These are phyloP conservation scores for Thinocorus orbignyianus DNA, from an alignment of 2,113 vertebrate genomes.

Conservation along the genomic window DNA sequence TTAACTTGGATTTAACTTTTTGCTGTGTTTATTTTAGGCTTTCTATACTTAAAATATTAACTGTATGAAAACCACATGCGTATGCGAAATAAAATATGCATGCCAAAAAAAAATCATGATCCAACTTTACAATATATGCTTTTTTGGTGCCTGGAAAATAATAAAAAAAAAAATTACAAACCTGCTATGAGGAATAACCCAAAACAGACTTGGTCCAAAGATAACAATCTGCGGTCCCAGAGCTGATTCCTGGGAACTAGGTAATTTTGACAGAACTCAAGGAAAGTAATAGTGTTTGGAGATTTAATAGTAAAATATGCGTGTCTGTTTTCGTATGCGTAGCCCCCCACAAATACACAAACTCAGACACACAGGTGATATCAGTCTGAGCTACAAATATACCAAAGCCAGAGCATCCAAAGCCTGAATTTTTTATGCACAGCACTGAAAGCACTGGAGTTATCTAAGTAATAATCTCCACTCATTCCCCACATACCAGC, in stretches of 20 bases:
- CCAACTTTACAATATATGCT: neutral
- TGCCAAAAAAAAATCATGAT: neutral
- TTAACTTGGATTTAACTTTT: conserved; percentile 26
- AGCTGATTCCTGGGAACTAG: neutral
- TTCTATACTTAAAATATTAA: conserved; percentile 57
- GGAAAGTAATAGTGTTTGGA: neutral
- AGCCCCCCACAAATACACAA: neutral
- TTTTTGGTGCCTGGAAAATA: neutral
- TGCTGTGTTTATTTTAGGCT: conserved; percentile 25
- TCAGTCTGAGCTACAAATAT: neutral
- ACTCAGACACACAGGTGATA: neutral
- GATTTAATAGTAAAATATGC: neutral
- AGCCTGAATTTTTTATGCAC: neutral
- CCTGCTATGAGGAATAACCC: neutral
- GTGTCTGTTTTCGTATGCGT: neutral
- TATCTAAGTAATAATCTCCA: neutral
- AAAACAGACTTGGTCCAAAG: neutral
- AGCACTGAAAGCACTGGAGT: neutral
- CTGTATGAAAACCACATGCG: conserved; percentile 8
- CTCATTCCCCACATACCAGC: neutral
- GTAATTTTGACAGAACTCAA: neutral
- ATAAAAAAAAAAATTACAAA: neutral
- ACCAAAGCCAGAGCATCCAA: neutral
- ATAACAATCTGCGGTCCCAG: neutral
- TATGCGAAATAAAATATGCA: conserved; percentile 23